Percentiles rank a stretch among this genome's conserved stretches.
Evolutionary conservation across 1,140 invertebrate species (phyloP).

Genomic region (Drosophila neocordata): DNA sequence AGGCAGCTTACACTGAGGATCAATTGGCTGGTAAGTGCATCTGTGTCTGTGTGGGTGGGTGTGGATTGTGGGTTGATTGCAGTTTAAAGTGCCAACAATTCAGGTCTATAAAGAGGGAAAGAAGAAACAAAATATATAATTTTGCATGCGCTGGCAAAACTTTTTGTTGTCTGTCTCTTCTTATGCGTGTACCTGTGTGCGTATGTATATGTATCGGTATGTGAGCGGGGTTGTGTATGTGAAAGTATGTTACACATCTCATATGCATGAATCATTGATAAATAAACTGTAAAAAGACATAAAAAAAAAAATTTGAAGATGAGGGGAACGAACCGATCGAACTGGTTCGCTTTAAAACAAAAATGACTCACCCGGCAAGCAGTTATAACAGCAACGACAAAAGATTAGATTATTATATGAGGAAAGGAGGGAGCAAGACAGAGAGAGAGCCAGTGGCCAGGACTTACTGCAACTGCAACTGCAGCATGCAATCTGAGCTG

Average conservation of each 20-base stretch:
- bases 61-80: conserved; percentile 36
- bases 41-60: conserved; percentile 22
- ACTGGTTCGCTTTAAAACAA: conserved; percentile 65
- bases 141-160: conserved; percentile 61
- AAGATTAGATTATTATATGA: conserved; percentile 14
- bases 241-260: conserved; percentile 60
- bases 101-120: neutral
- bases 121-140: conserved; percentile 18
- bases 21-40: conserved; percentile 92
- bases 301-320: conserved; percentile 1
- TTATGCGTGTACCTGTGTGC: conserved; percentile 2
- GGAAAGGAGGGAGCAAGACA: neutral
- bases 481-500: conserved; percentile 37
- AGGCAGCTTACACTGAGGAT: conserved; percentile 95
- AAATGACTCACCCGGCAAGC: conserved; percentile 36
- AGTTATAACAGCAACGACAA: conserved; percentile 21
- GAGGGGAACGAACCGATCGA: conserved; percentile 44
- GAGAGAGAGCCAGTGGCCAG: neutral
- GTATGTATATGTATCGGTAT: conserved; percentile 22
- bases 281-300: conserved; percentile 55
- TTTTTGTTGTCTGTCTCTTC: conserved; percentile 61
- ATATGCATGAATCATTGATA: conserved; percentile 76
- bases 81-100: conserved; percentile 61
- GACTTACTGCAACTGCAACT: conserved; percentile 22
- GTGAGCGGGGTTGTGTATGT: conserved; percentile 20